These are phyloP conservation scores for Pelusios castaneus DNA, from an alignment of 2,113 vertebrate species.

Conservation along the genomic window DNA sequence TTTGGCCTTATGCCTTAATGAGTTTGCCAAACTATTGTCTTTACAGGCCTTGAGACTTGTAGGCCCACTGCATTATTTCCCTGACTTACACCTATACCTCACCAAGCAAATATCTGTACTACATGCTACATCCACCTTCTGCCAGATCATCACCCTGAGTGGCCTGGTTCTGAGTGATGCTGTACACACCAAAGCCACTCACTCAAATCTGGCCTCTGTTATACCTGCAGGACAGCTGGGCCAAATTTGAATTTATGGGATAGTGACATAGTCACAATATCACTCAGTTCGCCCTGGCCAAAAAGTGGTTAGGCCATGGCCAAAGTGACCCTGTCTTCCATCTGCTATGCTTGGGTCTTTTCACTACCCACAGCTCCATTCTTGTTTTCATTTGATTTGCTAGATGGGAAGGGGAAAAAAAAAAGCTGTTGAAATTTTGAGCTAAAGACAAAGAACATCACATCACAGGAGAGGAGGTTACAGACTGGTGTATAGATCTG, in stretches of 20 bases:
- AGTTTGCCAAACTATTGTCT: background rate
- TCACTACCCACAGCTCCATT: background rate
- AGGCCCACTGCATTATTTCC: background rate
- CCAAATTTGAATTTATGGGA: no score
- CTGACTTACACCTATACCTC: no score
- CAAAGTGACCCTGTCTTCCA: no score
- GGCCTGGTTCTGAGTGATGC: background rate
- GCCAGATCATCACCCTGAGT: background rate
- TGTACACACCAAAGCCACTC: background rate
- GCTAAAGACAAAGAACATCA: background rate
- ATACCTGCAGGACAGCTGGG: no score
- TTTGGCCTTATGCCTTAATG: background rate
- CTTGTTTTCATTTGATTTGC: background rate
- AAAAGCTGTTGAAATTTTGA: no score
- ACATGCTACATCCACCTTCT: background rate
- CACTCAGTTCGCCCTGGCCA: no score
- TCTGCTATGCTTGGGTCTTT: background rate
- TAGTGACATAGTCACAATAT: no score
- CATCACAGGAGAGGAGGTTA: background rate
- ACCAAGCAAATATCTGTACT: background rate
- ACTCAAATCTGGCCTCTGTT: background rate
- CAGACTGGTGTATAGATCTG: background rate
- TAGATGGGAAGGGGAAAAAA: background rate
- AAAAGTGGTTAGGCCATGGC: no score
- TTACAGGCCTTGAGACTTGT: background rate